Base-by-base conservation (phyloP, 1,140 invertebrate species). In the Drosophila tristis region DNA sequence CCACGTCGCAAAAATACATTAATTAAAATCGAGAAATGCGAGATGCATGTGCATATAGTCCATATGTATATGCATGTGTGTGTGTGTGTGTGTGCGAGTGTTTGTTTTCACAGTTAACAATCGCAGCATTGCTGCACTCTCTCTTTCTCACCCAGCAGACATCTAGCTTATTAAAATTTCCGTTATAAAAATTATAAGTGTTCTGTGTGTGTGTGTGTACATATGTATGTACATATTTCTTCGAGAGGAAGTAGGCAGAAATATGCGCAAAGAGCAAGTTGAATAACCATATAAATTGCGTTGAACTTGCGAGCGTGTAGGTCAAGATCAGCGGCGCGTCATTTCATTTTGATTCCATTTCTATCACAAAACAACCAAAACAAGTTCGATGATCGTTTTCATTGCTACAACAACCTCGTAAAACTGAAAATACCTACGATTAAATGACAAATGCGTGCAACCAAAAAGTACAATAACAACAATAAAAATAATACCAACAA, bases 271-370 rank as follows among this genome's bases (percentile, higher is more conserved):
- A 58, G 81, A 56, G 62, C 9, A 75, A 79, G 76, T 87, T 87
- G 67, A 87, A 87, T 73, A 89, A 76, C 79, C 84, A 82, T 74
- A 63, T 72, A 53, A 76, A 77, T 56, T 60, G 49, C 43, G 64
- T 42, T 85, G 76, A 82, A 79, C 73, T 80, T 67, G 67, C 39
- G 39, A 51, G 72, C 68, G 73, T 87, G 76, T 89, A 89, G 84
- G 84, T 89, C 84, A 89, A 89, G 84, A 89, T 89, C 84, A 82
- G 31, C 74, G 64, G 54, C 29, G 48, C 58, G 51, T 42, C 35
- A 62, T 45, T 55, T 57, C 42, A 26, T 25, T 54, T 53, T 72
- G 44, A 13, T 47, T 31, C 35, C 4, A 11, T 68, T 31, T 39
- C 57, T 61, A 56, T 64, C 43, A 59, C 55, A 64, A 62, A 39